Base-by-base conservation (phyloP, 1,140 invertebrate genomes). In the Halesus radiatus region DNA sequence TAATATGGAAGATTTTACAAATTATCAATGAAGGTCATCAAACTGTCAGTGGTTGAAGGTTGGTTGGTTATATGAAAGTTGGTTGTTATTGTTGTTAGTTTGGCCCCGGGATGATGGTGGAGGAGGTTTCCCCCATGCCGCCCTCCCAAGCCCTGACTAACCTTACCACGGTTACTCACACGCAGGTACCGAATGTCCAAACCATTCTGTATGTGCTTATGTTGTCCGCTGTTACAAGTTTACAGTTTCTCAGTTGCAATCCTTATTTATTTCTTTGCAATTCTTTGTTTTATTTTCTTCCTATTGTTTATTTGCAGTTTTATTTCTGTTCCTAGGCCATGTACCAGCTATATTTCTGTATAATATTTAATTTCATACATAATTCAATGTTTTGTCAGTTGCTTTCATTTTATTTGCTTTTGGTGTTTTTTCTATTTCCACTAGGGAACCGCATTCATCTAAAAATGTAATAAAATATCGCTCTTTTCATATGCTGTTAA, bases 41-140 rank as follows among this genome's bases (percentile, higher is more conserved):
- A 37, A 37, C 37, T 45, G 37, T 45, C 5, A 10, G 8, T 45
- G 37, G 37, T 45, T 45, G 37, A 13, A 45, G 37, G 37, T 45
- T 45, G 7, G 32, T 37, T 8, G 7, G 56, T 60, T 60, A 23
- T 60, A 4, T 60, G 18, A 60, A 20, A 26, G 7, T 45, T 72
- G 68, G n/a, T 72, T 72, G 68, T 72, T 72, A 18, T 16, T 72
- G 18, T 18, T n/a, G 16, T 56, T 23, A 74, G 70, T 74, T 74
- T 56, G 70, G 50, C 23, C 70, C 70, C 50, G 70, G 70, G 52
- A 74, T 56, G 50, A 26, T 74, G 50, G 70, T 74, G 70, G 70
- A 52, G 18, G 50, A 74, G 52, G 50, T 74, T 18, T 22, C 50
- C 22, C 50, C 70, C 52, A 22, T 74, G 52, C 50, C 70, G 50